Base-by-base conservation (phyloP, 2,888 invertebrate species). In the Callinectes sapidus region DNA sequence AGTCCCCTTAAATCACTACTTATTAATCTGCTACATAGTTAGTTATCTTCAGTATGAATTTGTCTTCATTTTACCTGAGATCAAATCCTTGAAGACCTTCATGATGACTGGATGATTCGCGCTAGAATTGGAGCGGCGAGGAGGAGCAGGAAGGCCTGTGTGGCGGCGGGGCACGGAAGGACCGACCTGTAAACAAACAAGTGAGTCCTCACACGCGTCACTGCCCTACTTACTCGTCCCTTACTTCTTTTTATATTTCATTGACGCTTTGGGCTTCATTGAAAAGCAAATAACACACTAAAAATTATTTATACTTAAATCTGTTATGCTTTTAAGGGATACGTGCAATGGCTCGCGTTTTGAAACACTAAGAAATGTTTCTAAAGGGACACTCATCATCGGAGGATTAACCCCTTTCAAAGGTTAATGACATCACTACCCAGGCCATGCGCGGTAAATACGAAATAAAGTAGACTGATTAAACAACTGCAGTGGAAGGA, bases 1-100 rank as follows among this genome's bases (percentile, higher is more conserved):
- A 71, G 28, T 1, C 71, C 23, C 10, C n/a, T 71, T 71, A 71
- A 71, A 71, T 71, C n/a, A n/a, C 13, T n/a, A 6, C n/a, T 71
- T 28, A 71, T 6, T 28, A n/a, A n/a, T 0, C 8, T 10, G 28
- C 6, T 71, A n/a, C 1, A 2, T 71, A 71, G 71, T 13, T 28
- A 2, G n/a, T n/a, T 71, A 13, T 2, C 10, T 28, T 71, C 28
- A 10, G n/a, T 1, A 13, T 28, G 23, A n/a, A 71, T n/a, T 28
- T 23, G n/a, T 13, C n/a, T 71, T 32, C 28, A 23, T 77, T 86
- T 93, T 93, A 93, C 93, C 92, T 61, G 88, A 90, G 39, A 93
- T 6, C 3, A 92, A 42, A 89, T 93, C 93, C 93, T 93, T 93
- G 55, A 89, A 93, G 89, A 93, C 93, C 93, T 93, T 93, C 93